phyloP scores from a whole-genome alignment of 2,888 invertebrate genomes.

The Troides helena region DNA sequence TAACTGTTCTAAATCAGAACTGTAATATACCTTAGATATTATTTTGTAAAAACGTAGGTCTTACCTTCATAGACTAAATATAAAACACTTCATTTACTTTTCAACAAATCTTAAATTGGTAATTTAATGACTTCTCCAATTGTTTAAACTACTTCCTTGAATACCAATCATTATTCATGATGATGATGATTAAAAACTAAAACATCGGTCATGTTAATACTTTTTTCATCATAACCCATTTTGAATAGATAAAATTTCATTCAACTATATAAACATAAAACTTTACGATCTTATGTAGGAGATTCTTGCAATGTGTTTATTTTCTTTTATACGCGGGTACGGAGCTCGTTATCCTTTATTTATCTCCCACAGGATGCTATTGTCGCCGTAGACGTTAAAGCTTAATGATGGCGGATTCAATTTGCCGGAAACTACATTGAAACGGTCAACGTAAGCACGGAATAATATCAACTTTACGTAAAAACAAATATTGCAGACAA shows the following conservation, averaged over 20 bases:
- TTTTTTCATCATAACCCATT: not conserved
- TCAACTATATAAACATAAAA: not conserved
- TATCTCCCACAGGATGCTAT: constrained; percentile 11
- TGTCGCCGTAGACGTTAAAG: constrained; percentile 19
- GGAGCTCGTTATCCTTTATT: constrained; percentile 21
- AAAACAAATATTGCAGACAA: not conserved
- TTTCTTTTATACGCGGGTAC: constrained; percentile 17
- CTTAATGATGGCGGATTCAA: constrained; percentile 22
- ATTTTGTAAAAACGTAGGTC: no score
- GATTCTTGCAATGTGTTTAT: constrained; percentile 16
- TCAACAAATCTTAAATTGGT: no score
- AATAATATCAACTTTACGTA: not conserved
- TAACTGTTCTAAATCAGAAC: not conserved
- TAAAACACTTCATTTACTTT: no score
- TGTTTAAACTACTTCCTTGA: no score
- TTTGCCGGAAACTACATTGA: constrained; percentile 17
- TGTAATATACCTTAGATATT: not conserved
- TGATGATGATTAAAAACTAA: no score
- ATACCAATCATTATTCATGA: no score
- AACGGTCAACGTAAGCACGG: not conserved
- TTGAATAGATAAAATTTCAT: not conserved
- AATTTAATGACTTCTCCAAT: no score
- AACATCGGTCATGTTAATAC: not conserved
- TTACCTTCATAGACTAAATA: no score
- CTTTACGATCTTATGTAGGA: not conserved